Evolutionary conservation across 2,797 vertebrate genomes (phyloP).

Genomic region (Lagorchestes hirsutus): DNA sequence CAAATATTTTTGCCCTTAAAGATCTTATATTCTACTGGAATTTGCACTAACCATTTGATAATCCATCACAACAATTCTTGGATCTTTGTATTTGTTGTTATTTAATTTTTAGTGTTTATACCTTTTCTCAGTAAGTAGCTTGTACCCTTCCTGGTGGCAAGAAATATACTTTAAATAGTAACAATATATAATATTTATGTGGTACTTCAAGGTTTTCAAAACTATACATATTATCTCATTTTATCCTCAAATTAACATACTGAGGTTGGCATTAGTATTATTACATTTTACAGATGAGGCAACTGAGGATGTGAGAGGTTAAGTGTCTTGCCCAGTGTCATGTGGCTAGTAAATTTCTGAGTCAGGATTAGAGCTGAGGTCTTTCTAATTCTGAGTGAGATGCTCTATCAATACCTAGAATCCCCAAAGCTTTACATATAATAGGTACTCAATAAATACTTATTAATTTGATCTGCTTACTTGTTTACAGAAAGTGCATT

Average conservation of each 20-base stretch:
- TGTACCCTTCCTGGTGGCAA: not conserved
- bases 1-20: not conserved
- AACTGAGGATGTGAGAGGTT: not conserved
- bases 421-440: not conserved
- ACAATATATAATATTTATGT: not conserved
- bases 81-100: not conserved
- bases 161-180: not conserved
- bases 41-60: not conserved
- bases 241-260: not conserved
- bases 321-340: not conserved
- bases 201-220: not conserved
- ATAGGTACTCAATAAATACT: not conserved
- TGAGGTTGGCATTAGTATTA: not conserved
- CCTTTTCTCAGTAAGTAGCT: not conserved
- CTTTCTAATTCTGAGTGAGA: not conserved
- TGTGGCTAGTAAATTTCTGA: not conserved
- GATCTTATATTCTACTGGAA: not conserved
- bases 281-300: not conserved
- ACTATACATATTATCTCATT: not conserved
- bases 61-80: not conserved
- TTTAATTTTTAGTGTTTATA: not conserved
- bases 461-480: not conserved
- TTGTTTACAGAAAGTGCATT: conserved; percentile 37
- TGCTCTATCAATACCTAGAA: not conserved
- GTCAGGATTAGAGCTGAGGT: not conserved